Evolutionary conservation across 1,140 invertebrate species (phyloP), one percentile per base, ranked within the genome.

Genomic region (Leptonema lineaticorne): DNA sequence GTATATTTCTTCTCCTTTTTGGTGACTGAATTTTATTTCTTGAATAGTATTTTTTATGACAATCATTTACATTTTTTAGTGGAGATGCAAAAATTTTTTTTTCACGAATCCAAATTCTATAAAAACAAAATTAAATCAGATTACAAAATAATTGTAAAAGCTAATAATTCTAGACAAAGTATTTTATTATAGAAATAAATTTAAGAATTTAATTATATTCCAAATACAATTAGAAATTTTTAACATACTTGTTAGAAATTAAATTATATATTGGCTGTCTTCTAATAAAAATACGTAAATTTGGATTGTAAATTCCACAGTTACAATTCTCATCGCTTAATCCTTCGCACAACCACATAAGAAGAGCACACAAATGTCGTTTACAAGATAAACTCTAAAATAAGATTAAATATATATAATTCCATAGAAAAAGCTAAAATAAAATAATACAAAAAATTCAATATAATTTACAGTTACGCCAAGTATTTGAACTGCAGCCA

Each of bases 321-420:
- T 60, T 64, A 4, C 69, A 69, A 1, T 72, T 67, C 7, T 73
- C 72, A 27, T 63, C 71, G 58, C 74, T 74, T 58, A 79, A 75
- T 73, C 81, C 83, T 0, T 85, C 85, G 70, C 85, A 87, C 16
- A 88, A 72, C 67, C 86, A 87, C 2, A 87, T 79, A n/a, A 88
- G 76, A 20, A 88, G 78, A 1, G 83, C 84, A 2, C 86, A 82
- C 59, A 89, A 75, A 73, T 88, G 85, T 1, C 84, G 82, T 33
- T 82, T 83, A 72, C 86, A 87, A 2, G 84, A 85, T 18, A 87
- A 70, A 14, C 84, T 84, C 74, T 85, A 33, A 20, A 59, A 30
- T 18, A n/a, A n/a, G n/a, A n/a, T n/a, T n/a, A 57, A 28, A 28
- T 48, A 20, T 18, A 74, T 20, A 57, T 29, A 63, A 37, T 20